Evolutionary conservation across 2,113 vertebrate genomes (phyloP).

Genomic region (Nannospalax galili): DNA sequence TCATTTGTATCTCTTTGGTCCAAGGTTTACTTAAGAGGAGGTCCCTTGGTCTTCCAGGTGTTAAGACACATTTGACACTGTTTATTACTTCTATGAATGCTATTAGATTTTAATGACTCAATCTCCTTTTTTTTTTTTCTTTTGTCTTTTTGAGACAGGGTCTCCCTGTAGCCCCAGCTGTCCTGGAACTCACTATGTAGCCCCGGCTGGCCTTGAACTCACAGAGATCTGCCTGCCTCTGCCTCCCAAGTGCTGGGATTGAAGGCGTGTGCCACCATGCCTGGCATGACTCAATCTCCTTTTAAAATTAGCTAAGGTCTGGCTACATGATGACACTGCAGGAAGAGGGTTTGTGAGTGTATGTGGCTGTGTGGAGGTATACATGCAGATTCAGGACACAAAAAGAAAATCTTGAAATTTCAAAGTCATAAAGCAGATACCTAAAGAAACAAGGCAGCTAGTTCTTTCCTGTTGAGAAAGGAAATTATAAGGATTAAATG

Average conservation of each 20-base stretch:
- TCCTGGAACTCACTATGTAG: too few relatives aligned
- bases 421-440: background rate
- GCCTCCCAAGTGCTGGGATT: too few relatives aligned
- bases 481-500: background rate
- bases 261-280: too few relatives aligned
- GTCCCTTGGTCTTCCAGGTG: background rate
- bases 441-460: background rate
- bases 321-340: background rate
- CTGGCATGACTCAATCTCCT: conserved; percentile 19
- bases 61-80: background rate
- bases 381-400: accelerated
- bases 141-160: too few relatives aligned
- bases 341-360: background rate
- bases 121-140: conserved; percentile 39
- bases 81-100: conserved; percentile 12
- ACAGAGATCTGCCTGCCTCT: too few relatives aligned
- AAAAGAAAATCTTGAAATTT: background rate
- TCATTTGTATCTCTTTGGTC: background rate
- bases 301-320: background rate
- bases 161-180: too few relatives aligned
- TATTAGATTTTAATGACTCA: conserved; percentile 7
- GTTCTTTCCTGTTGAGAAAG: background rate
- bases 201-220: too few relatives aligned
- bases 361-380: background rate
- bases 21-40: background rate